Conservation (phyloP, 2,888 invertebrate genomes). For the Allygus modestus region DNA sequence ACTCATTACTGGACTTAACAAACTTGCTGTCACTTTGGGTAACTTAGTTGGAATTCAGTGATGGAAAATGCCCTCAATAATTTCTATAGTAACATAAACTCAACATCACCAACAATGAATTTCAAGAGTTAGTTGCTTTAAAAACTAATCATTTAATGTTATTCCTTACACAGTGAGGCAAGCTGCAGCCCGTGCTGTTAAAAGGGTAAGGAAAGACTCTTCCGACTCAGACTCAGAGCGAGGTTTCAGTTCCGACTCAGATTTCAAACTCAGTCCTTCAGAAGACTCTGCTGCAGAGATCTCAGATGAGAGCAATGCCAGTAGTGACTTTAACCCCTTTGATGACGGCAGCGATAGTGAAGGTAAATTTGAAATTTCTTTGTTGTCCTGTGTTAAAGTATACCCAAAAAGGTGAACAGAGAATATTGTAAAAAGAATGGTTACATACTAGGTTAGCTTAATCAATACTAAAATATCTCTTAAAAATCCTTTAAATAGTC, state of each 20-base stretch:
- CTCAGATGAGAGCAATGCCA: slow-evolving; percentile 80
- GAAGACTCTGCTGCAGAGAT: slow-evolving; percentile 73
- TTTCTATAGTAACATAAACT: too few relatives aligned
- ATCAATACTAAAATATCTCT: too few relatives aligned
- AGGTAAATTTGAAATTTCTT: slow-evolving; percentile 74
- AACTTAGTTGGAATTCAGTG: too few relatives aligned
- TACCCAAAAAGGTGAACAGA: too few relatives aligned
- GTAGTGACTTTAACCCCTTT: slow-evolving; percentile 96
- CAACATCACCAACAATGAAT: too few relatives aligned
- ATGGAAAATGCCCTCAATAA: too few relatives aligned
- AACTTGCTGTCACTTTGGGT: too few relatives aligned
- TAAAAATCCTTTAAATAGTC: too few relatives aligned
- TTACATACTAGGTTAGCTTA: too few relatives aligned
- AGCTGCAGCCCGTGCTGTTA: slow-evolving; percentile 79
- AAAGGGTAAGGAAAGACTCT: slow-evolving; percentile 79
- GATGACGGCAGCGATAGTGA: slow-evolving; percentile 90
- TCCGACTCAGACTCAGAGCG: slow-evolving; percentile 80
- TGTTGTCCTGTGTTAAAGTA: slow-evolving; percentile 73
- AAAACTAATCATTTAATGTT: not conserved
- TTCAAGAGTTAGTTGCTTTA: too few relatives aligned
- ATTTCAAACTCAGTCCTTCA: slow-evolving; percentile 77
- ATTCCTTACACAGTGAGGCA: slow-evolving; percentile 75
- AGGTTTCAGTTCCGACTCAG: slow-evolving; percentile 75
- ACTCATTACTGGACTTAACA: too few relatives aligned
- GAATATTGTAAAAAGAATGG: too few relatives aligned